Base-by-base conservation (phyloP, 35 echinoderm and acorn worm genomes). In the Ptychodera flava region DNA sequence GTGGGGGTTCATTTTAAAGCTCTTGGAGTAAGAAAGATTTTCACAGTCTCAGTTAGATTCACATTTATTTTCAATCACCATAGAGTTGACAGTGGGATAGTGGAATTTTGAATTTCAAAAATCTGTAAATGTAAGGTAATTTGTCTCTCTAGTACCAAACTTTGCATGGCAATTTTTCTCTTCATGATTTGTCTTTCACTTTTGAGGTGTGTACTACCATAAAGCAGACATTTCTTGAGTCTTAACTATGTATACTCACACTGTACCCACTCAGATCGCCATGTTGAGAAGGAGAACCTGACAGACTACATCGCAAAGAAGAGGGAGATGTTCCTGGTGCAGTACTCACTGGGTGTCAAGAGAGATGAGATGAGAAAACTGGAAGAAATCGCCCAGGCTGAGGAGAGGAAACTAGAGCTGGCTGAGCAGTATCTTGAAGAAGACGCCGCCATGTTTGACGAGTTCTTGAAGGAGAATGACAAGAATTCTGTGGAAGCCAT, bases 381-480 rank as follows among this genome's bases (percentile, higher is more conserved):
- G 16, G 96, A 99, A 83, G 96, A 99, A 88, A 99, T 99, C 36
- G 96, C 96, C 15, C 93, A 94, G 78, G 96, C 92, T 14, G 96
- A 99, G 82, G 96, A 99, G 86, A 94, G 93, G 88, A 99, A 99
- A 35, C 80, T 99, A 29, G 96, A 99, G 78, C 83, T 94, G 35
- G 96, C 96, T 1, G 96, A 99, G 86, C 87, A 94, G 79, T 99
- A 94, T 86, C 85, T 99, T 36, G 96, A 97, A 80, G 96, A 99
- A 75, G 96, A 94, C 90, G 96, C 96, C 0, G 96, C 96, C 80
- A 99, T 99, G 96, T 99, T 99, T 99, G 96, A 99, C 81, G 96
- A 99, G 36, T 97, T 99, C 80, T 90, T 99, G 37, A 99, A 99
- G 37, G 96, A 99, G 83, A 99, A 99, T 78, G 96, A 99, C 75